A percentile compares a stretch with the other conserved stretches of the same genome.
Evolutionary conservation across 2,113 vertebrate genomes (phyloP).

Genomic region (Hippocampus mohnikei): DNA sequence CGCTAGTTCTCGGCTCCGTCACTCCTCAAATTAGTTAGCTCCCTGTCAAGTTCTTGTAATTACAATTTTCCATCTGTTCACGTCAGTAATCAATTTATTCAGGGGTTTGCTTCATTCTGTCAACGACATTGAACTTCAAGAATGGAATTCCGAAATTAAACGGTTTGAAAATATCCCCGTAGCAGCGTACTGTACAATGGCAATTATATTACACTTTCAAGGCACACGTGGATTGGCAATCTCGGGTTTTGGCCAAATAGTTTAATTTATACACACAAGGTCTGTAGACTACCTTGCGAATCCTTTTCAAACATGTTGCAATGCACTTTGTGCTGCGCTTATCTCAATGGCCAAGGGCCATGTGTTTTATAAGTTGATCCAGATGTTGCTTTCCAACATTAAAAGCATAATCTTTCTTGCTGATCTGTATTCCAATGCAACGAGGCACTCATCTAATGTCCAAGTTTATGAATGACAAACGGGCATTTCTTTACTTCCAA

Average conservation of each 20-base stretch:
- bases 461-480: neutral
- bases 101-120: neutral
- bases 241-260: neutral
- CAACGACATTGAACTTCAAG: neutral
- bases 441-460: neutral
- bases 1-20: neutral
- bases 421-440: neutral
- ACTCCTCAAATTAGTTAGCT: slow-evolving; percentile 24
- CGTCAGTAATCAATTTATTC: neutral
- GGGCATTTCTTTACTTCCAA: neutral
- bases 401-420: neutral
- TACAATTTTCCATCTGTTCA: neutral
- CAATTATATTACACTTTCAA: neutral
- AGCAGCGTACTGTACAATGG: neutral
- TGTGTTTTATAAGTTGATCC: neutral
- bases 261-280: neutral
- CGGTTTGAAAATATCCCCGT: neutral
- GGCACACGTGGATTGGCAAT: neutral
- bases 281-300: neutral
- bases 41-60: neutral
- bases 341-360: slow-evolving; percentile 18
- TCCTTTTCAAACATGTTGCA: neutral
- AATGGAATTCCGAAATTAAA: neutral
- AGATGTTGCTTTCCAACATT: neutral
- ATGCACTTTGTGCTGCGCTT: slow-evolving; percentile 38